Evolutionary conservation across 2,797 vertebrate genomes (phyloP).

Genomic region (Sebastes umbrosus): DNA sequence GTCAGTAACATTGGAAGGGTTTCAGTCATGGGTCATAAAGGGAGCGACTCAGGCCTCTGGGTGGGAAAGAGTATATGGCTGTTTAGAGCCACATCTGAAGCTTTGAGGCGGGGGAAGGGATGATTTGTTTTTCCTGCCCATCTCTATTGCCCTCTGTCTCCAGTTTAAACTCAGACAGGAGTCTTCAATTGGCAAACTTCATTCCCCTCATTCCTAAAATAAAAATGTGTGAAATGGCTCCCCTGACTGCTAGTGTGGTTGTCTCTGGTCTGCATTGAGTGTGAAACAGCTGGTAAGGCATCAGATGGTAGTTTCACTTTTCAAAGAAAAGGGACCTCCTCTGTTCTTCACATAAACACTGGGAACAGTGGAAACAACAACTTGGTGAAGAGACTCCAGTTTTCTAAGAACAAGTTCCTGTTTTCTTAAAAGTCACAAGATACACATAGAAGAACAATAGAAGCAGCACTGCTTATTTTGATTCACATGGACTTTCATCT

Average conservation of each 20-base stretch:
- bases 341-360: conserved; percentile 43
- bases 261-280: conserved; percentile 29
- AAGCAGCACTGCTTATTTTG: not conserved
- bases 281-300: conserved; percentile 53
- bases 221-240: conserved; percentile 49
- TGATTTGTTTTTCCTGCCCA: conserved; percentile 44
- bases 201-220: conserved; percentile 33
- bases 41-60: conserved; percentile 63
- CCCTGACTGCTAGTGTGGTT: not conserved
- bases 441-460: not conserved
- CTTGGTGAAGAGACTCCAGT: not conserved
- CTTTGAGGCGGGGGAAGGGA: conserved; percentile 40
- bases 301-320: conserved; percentile 49
- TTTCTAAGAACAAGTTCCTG: conserved; percentile 22
- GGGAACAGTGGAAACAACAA: not conserved
- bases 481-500: not conserved
- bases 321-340: conserved; percentile 47
- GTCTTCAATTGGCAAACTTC: conserved; percentile 3
- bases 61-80: conserved; percentile 61
- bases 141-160: conserved; percentile 38
- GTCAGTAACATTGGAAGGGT: conserved; percentile 77
- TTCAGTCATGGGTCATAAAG: conserved; percentile 83
- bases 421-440: not conserved
- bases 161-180: conserved; percentile 32
- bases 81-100: conserved; percentile 57